Conservation (phyloP, 2,888 invertebrate species). For the Orthosia incerta region DNA sequence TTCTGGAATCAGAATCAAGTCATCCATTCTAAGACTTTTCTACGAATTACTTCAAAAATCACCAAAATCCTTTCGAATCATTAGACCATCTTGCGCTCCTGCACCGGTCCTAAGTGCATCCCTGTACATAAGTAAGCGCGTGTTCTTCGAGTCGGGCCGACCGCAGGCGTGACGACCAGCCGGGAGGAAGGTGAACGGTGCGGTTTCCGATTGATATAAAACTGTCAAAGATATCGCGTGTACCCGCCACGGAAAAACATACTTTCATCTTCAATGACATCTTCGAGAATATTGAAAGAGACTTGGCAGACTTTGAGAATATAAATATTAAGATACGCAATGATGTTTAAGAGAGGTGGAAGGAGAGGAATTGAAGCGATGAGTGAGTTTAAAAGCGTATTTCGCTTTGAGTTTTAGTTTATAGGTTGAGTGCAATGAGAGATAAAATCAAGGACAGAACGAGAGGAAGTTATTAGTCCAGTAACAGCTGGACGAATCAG, state of each 20-base stretch:
- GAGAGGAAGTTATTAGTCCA: neutral
- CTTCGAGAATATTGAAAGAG: constrained; percentile 33
- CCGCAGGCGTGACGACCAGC: constrained; percentile 59
- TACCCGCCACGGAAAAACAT: constrained; percentile 39
- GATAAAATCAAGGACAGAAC: neutral
- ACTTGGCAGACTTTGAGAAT: constrained; percentile 51
- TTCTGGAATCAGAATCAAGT: neutral
- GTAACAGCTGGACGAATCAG: neutral
- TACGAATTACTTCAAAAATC: neutral
- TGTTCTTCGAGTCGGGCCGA: constrained; percentile 57
- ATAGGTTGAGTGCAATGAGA: neutral
- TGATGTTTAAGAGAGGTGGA: constrained; percentile 23
- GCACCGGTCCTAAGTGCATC: constrained; percentile 13
- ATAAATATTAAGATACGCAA: constrained; percentile 48
- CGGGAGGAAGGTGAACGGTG: constrained; percentile 68
- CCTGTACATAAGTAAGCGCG: constrained; percentile 42
- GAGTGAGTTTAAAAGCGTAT: constrained; percentile 23
- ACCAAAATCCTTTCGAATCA: neutral
- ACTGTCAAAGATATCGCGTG: constrained; percentile 56
- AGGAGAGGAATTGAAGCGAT: constrained; percentile 6
- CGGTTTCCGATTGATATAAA: constrained; percentile 69
- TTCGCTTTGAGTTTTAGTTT: constrained; percentile 21
- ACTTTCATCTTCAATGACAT: constrained; percentile 54
- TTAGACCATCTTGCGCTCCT: neutral
- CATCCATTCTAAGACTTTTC: neutral